A percentile compares a stretch with the other conserved stretches of the same genome.
These are phyloP conservation scores for Lepidurus apus DNA, from an alignment of 1,140 invertebrate species.

Conservation along the genomic window DNA sequence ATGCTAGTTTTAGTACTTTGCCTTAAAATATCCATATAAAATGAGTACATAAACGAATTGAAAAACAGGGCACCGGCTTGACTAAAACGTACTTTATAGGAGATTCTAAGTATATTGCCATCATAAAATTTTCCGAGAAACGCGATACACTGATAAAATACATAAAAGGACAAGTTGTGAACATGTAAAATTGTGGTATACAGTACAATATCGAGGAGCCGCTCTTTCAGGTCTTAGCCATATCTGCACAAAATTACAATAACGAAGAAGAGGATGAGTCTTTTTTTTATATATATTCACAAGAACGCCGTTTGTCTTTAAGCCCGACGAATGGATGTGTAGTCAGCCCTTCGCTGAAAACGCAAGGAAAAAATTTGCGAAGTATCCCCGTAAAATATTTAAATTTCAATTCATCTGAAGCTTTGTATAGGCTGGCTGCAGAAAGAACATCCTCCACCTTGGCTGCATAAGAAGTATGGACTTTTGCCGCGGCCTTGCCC, in stretches of 20 bases:
- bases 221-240: neutral
- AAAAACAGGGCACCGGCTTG: neutral
- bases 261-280: neutral
- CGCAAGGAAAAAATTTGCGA: neutral
- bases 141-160: constrained; percentile 11
- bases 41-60: neutral
- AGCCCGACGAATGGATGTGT: constrained; percentile 13
- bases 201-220: constrained; percentile 21
- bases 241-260: constrained; percentile 11
- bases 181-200: neutral
- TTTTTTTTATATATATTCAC: neutral
- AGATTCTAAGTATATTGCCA: constrained; percentile 22
- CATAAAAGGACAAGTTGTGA: neutral
- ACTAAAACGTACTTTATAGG: neutral
- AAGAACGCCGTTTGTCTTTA: neutral
- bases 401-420: neutral
- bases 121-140: constrained; percentile 20
- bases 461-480: constrained; percentile 17
- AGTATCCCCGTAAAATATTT: neutral
- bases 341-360: neutral
- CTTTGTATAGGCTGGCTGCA: neutral
- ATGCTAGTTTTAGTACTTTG: neutral
- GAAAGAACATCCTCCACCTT: constrained; percentile 18
- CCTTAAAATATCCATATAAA: neutral
- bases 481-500: constrained; percentile 6